These are phyloP conservation scores for Hippocampus mohnikei DNA, from an alignment of 2,113 vertebrate species.

Conservation along the genomic window DNA sequence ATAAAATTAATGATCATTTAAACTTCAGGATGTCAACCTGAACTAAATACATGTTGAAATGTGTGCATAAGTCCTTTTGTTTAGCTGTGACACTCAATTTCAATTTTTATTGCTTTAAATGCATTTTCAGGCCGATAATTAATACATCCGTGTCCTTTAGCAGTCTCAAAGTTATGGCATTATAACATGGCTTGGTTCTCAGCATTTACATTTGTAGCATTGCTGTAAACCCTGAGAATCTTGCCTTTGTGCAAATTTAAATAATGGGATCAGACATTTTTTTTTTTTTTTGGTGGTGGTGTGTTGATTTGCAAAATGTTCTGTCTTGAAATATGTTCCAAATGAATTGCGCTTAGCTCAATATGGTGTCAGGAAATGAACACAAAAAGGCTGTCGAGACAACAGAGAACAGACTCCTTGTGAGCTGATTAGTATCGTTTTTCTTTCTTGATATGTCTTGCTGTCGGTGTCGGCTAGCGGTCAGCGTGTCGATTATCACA, in stretches of 20 bases:
- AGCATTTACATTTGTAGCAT: background rate
- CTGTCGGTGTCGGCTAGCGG: background rate
- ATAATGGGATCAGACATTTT: background rate
- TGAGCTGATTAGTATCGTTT: slow-evolving; percentile 14
- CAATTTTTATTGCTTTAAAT: too few relatives aligned
- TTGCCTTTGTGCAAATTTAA: background rate
- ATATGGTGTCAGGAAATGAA: slow-evolving; percentile 5
- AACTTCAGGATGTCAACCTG: too few relatives aligned
- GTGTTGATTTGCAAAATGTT: background rate
- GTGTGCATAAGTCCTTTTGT: too few relatives aligned
- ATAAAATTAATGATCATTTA: too few relatives aligned
- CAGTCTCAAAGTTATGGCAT: background rate
- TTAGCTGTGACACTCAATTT: too few relatives aligned
- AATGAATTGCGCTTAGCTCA: slow-evolving; percentile 2
- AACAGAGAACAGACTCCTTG: slow-evolving; percentile 13
- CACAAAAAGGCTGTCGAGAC: slow-evolving; percentile 9
- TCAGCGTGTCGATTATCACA: background rate
- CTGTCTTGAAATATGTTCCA: background rate
- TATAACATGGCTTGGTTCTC: background rate
- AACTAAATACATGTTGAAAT: too few relatives aligned
- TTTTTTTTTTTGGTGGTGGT: background rate
- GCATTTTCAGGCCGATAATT: too few relatives aligned
- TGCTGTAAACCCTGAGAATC: background rate
- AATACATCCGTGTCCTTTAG: too few relatives aligned
- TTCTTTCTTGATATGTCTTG: slow-evolving; percentile 3